Evolutionary conservation across 2,797 vertebrate species (phyloP).

Genomic region (Triplophysa yarkandensis): DNA sequence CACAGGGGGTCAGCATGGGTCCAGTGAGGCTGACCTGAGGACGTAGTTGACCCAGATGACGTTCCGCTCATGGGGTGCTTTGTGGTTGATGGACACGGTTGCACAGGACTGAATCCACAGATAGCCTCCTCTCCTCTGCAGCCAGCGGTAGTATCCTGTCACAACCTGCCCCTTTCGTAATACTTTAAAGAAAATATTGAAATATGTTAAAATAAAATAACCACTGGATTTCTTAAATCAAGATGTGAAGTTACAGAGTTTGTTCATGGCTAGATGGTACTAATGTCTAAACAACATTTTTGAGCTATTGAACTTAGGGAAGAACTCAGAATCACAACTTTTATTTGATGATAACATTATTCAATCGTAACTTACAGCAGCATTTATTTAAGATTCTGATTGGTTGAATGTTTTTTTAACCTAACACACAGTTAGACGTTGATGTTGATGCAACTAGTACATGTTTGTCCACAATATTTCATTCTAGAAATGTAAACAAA

Average conservation of each 20-base stretch:
- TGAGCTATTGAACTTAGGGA: not conserved
- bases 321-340: constrained; percentile 30
- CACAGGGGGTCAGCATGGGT: constrained; percentile 10
- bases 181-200: constrained; percentile 68
- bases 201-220: not conserved
- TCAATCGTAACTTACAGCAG: no score
- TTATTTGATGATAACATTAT: constrained; percentile 33
- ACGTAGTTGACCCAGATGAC: constrained; percentile 93
- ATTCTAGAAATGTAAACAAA: no score
- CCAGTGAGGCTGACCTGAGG: constrained; percentile 78
- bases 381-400: no score
- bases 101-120: constrained; percentile 92
- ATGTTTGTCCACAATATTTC: no score
- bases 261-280: constrained; percentile 40
- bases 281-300: constrained; percentile 29
- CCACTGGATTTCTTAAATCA: not conserved
- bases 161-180: constrained; percentile 90
- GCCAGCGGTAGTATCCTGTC: constrained; percentile 88
- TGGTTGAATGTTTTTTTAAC: no score
- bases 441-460: no score
- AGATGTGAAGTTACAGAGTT: not conserved
- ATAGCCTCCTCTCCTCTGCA: constrained; percentile 86
- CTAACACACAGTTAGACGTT: no score
- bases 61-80: constrained; percentile 87
- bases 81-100: constrained; percentile 88